Percentiles rank a stretch among this genome's conserved stretches.
phyloP scores from a whole-genome alignment of 2,888 invertebrate species.

The Aromia moschata region DNA sequence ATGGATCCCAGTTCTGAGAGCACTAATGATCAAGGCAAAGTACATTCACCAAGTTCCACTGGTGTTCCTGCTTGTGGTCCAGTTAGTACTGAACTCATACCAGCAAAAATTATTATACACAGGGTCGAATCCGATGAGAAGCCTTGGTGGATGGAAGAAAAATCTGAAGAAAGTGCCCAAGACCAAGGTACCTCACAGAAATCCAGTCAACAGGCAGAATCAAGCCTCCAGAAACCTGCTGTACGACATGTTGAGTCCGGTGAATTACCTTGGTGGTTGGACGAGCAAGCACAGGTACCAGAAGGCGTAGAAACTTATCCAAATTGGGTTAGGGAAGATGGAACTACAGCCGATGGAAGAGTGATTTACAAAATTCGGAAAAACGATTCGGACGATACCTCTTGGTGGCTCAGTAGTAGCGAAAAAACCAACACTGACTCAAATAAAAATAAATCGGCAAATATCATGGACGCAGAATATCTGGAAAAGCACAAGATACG shows the following conservation, averaged over 20 bases:
- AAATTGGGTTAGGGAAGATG: slow-evolving; percentile 47
- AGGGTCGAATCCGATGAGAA: slow-evolving; percentile 71
- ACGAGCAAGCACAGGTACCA: slow-evolving; percentile 73
- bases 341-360: slow-evolving; percentile 43
- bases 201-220: slow-evolving; percentile 6
- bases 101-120: slow-evolving; percentile 56
- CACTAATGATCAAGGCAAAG: slow-evolving; percentile 26
- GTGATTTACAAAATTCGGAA: slow-evolving; percentile 38
- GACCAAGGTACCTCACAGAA: slow-evolving; percentile 8
- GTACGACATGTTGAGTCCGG: slow-evolving; percentile 58
- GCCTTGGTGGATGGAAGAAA: slow-evolving; percentile 68
- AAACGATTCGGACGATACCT: slow-evolving; percentile 49
- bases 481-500: slow-evolving; percentile 67
- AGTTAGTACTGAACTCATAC: slow-evolving; percentile 59
- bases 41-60: slow-evolving; percentile 7
- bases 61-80: slow-evolving; percentile 1
- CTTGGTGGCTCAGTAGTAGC: slow-evolving; percentile 49
- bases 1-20: slow-evolving; percentile 54
- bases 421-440: slow-evolving; percentile 43
- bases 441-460: slow-evolving; percentile 33
- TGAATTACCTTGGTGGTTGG: slow-evolving; percentile 78
- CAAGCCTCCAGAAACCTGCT: slow-evolving; percentile 12
- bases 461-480: slow-evolving; percentile 66
- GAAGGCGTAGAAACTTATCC: slow-evolving; percentile 67
- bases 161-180: slow-evolving; percentile 2